Evolutionary conservation across 2,113 vertebrate species (phyloP), one percentile per base, ranked within the genome.

Genomic region (Vidua macroura): DNA sequence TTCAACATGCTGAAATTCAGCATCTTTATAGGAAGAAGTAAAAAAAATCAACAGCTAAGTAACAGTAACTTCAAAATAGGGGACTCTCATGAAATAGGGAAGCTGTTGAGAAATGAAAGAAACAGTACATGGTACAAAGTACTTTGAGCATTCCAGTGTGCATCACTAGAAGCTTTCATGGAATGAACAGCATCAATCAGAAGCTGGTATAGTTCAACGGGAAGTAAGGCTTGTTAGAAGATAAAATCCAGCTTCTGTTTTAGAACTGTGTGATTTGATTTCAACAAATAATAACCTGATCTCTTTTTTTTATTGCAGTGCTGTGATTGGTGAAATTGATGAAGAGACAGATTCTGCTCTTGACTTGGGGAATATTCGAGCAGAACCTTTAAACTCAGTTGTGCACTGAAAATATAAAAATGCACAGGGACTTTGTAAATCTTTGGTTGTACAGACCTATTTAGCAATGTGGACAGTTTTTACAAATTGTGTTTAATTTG

Each of bases 281-380:
- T 83, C 30, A 86, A 37, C 23, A 77, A 66, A 27, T 9, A 11
- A 37, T 91, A 78, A 80, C 27, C 8, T 97, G 59, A n/a, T 86
- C 11, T 74, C 17, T 39, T 51, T 43, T 66, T 67, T 25, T 95
- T 4, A 22, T 91, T 98, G 31, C 96, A 99, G 99, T 62, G 99
- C 99, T 33, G 99, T 99, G 83, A 99, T 99, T 92, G 99, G 99
- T 72, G 99, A 99, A 97, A 99, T 99, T 84, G 99, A 99, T 83
- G 99, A 99, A 97, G 99, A 99, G 79, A 99, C 99, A 3, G 99
- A 99, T 97, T 99, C 99, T 51, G 98, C 99, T 6, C 98, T 99
- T 97, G 99, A 99, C 94, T 96, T 99, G 94, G 98, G 99, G 33
- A 99, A 99, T 95, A 99, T 99, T 95, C 95, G 99, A 96, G 99